Evolutionary conservation across 2,888 invertebrate genomes (phyloP).

Genomic region (Harpagoxenus sublaevis): DNA sequence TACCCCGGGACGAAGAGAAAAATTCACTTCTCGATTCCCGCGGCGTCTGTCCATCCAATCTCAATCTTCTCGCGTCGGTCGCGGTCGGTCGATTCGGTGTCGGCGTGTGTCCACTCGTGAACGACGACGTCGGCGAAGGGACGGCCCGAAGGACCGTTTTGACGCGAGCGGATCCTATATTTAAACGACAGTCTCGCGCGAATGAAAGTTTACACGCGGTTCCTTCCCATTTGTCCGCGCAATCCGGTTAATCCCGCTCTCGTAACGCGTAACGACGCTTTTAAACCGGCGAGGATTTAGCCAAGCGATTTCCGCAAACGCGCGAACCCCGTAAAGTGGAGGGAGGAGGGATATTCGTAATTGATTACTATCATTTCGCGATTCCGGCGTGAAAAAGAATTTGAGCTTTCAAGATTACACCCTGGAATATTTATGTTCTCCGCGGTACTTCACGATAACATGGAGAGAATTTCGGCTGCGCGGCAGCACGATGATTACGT

Average conservation of each 20-base stretch:
- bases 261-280: slow-evolving; percentile 18
- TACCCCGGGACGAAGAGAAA: slow-evolving; percentile 38
- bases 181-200: slow-evolving; percentile 9
- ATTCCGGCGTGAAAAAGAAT: neutral
- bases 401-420: neutral
- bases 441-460: neutral
- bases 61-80: neutral
- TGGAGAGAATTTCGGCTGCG: slow-evolving; percentile 18
- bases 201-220: slow-evolving; percentile 2
- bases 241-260: neutral
- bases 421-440: neutral
- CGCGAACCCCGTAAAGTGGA: neutral
- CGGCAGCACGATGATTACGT: neutral
- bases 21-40: slow-evolving; percentile 20
- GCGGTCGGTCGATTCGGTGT: neutral
- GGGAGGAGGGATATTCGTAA: neutral
- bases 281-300: slow-evolving; percentile 2
- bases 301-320: neutral
- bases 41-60: slow-evolving; percentile 26
- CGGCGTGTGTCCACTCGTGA: slow-evolving; percentile 18
- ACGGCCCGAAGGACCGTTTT: neutral
- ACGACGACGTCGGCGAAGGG: neutral
- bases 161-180: slow-evolving; percentile 5
- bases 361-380: neutral
- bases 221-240: neutral